phyloP scores from a whole-genome alignment of 2,113 vertebrate genomes.

The human region DNA sequence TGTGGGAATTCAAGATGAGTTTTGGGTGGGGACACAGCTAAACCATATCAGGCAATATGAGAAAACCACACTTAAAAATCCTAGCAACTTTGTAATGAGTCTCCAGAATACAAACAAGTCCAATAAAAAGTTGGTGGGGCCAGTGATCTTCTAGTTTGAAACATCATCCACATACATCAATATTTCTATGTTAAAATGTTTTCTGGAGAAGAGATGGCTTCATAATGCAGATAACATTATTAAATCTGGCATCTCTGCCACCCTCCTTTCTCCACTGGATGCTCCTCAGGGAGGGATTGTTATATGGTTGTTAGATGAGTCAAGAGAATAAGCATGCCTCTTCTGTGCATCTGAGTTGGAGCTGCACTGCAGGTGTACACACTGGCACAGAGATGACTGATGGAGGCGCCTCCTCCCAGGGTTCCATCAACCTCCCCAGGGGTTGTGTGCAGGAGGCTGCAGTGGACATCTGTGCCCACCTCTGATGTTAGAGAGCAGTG shows the following conservation, averaged over 20 bases:
- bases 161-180: no score
- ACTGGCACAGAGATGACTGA: fast-evolving
- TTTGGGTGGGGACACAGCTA: no score
- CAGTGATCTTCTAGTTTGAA: neutral
- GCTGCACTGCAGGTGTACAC: no score
- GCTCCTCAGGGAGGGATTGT: neutral
- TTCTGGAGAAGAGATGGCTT: no score
- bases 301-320: neutral
- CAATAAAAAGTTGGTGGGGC: no score
- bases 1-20: no score
- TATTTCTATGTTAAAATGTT: neutral
- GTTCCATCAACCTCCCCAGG: fast-evolving
- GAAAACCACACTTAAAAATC: neutral
- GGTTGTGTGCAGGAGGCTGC: no score
- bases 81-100: neutral
- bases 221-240: fast-evolving
- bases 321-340: neutral
- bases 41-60: no score
- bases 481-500: neutral
- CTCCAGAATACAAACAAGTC: neutral
- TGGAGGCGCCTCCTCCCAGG: fast-evolving
- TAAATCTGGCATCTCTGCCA: neutral
- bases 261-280: neutral
- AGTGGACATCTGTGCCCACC: neutral
- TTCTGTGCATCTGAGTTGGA: neutral